These are phyloP conservation scores for Drosophila longiperda DNA, from an alignment of 2,888 invertebrate species.

Conservation along the genomic window DNA sequence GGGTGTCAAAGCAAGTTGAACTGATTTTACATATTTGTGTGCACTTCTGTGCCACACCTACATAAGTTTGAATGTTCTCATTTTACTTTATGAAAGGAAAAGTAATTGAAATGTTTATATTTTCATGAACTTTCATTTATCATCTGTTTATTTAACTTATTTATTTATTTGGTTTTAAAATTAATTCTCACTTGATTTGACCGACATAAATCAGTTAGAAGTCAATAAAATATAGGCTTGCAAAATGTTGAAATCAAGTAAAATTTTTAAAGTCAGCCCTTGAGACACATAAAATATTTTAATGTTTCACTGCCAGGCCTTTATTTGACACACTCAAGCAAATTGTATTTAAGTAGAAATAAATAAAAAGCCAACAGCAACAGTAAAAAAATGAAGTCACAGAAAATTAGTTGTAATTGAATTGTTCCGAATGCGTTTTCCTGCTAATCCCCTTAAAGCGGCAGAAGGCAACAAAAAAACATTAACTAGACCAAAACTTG, in stretches of 20 bases:
- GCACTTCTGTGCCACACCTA: neutral
- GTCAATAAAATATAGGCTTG: neutral
- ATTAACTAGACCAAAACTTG: conserved; percentile 55
- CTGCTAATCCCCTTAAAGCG: conserved; percentile 67
- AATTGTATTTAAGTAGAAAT: conserved; percentile 1
- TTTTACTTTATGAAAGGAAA: too few relatives aligned
- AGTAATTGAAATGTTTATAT: neutral
- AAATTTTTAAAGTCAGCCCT: neutral
- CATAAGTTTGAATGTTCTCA: neutral
- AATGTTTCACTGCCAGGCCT: neutral
- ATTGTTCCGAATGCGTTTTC: conserved; percentile 54
- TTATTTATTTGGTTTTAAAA: neutral
- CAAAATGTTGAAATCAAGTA: neutral
- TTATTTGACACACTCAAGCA: neutral
- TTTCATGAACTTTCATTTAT: neutral
- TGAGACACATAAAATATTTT: neutral
- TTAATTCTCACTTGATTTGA: neutral
- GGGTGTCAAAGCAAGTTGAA: conserved; percentile 1
- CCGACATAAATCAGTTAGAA: neutral
- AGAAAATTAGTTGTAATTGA: conserved; percentile 77
- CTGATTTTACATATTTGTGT: conserved; percentile 3
- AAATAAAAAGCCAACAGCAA: conserved; percentile 22
- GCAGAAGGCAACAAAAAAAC: conserved; percentile 12
- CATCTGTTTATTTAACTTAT: neutral
- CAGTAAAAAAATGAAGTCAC: conserved; percentile 64